A percentile compares a stretch with the other conserved stretches of the same genome.
These are phyloP conservation scores for Gulo gulo DNA, from an alignment of 2,113 vertebrate genomes.

Conservation along the genomic window DNA sequence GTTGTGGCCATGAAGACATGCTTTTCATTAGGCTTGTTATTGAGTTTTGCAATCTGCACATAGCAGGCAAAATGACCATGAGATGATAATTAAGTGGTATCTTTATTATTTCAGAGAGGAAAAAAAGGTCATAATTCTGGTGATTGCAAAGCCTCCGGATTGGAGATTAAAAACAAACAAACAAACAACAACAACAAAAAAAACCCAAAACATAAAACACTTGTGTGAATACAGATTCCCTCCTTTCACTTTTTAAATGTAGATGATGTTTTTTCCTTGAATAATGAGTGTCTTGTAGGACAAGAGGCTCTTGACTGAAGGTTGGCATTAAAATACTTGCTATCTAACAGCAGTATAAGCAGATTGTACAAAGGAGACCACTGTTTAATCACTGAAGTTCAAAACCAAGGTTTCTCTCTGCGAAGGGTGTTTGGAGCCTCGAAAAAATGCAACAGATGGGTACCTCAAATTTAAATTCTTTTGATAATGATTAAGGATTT, in stretches of 20 bases:
- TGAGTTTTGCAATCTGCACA: constrained; percentile 24
- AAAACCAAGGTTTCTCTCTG: constrained; percentile 75
- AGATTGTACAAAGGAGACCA: constrained; percentile 71
- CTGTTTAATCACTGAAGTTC: constrained; percentile 76
- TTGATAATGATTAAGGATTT: constrained; percentile 79
- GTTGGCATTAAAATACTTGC: constrained; percentile 67
- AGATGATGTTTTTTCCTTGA: constrained; percentile 59
- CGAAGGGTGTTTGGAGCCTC: constrained; percentile 66
- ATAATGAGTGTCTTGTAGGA: constrained; percentile 77
- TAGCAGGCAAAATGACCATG: constrained; percentile 62
- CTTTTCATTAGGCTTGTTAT: constrained; percentile 58
- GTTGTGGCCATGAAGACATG: constrained; percentile 44
- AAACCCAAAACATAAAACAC: constrained; percentile 50
- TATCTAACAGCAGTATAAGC: constrained; percentile 63
- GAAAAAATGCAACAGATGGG: constrained; percentile 76
- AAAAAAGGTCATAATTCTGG: constrained; percentile 31
- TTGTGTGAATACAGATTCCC: constrained; percentile 48
- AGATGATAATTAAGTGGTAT: constrained; percentile 70
- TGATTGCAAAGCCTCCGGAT: constrained; percentile 43
- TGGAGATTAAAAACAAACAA: constrained; percentile 43
- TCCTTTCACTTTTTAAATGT: constrained; percentile 69
- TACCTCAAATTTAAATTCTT: constrained; percentile 76
- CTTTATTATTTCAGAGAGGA: constrained; percentile 65
- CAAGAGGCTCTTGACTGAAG: constrained; percentile 79
- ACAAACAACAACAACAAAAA: constrained; percentile 16